Percentiles rank a stretch among this genome's conserved stretches.
phyloP scores from a whole-genome alignment of 2,113 vertebrate genomes.

The Cryptomyrus ogoouensis region DNA sequence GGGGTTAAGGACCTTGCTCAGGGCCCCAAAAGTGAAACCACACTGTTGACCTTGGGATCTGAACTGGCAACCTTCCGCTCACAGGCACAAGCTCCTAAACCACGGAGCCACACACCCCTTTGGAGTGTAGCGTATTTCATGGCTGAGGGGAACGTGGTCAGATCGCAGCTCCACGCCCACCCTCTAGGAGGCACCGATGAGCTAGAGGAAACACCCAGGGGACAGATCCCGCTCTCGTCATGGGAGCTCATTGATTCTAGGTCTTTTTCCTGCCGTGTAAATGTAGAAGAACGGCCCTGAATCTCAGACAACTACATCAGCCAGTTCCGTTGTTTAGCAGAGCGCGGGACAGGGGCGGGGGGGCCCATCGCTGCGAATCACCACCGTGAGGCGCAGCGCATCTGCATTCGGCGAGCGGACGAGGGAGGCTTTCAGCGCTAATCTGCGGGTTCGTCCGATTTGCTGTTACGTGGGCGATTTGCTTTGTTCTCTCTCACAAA shows the following conservation, averaged over 20 bases:
- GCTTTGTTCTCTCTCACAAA: constrained; percentile 67
- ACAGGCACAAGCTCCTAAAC: not conserved
- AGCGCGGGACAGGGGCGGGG: constrained; percentile 55
- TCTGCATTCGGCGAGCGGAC: constrained; percentile 71
- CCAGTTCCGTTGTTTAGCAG: constrained; percentile 55
- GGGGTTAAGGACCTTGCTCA: not conserved
- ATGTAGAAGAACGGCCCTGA: constrained; percentile 53
- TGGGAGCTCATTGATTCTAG: constrained; percentile 64
- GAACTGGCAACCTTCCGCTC: not conserved
- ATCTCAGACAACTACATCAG: constrained; percentile 66
- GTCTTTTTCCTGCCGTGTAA: constrained; percentile 65
- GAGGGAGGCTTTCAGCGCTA: constrained; percentile 56
- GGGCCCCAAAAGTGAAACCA: not conserved
- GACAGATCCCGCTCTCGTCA: constrained; percentile 52
- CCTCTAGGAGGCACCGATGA: not conserved
- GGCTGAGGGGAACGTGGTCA: not conserved
- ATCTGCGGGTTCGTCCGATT: constrained; percentile 55
- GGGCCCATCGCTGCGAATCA: constrained; percentile 76
- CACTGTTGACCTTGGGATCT: not conserved
- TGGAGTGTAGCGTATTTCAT: not conserved
- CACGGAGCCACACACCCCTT: not conserved
- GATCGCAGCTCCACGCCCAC: too few relatives aligned
- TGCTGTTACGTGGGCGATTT: constrained; percentile 49
- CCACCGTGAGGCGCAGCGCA: constrained; percentile 47
- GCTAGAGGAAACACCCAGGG: constrained; percentile 18